These are phyloP conservation scores for Archaeoteleia sp. DNA, from an alignment of 2,888 invertebrate genomes.

Conservation along the genomic window DNA sequence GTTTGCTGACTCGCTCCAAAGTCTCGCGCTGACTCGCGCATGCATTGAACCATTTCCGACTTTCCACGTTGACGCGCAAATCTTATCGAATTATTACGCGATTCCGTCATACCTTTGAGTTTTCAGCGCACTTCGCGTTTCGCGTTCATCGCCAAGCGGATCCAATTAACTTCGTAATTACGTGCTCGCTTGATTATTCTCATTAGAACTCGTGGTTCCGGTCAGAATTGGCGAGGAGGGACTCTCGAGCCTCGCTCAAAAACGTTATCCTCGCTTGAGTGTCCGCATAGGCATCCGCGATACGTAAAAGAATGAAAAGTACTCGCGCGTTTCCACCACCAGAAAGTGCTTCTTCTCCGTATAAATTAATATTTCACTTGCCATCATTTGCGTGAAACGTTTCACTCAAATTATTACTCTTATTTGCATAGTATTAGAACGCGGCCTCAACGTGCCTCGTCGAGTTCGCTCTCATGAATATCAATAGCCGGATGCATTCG, in stretches of 20 bases:
- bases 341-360: slow-evolving; percentile 10
- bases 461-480: slow-evolving; percentile 42
- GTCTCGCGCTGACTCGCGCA: too few species aligned
- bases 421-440: slow-evolving; percentile 28
- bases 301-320: not conserved
- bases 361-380: slow-evolving; percentile 3
- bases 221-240: slow-evolving; percentile 21
- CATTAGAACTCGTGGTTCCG: slow-evolving; percentile 58
- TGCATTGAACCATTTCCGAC: slow-evolving; percentile 10
- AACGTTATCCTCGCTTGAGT: not conserved
- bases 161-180: slow-evolving; percentile 67
- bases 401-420: not conserved
- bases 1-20: too few species aligned
- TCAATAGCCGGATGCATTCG: slow-evolving; percentile 24
- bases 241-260: not conserved
- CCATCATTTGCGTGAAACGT: slow-evolving; percentile 13
- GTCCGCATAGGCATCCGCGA: not conserved
- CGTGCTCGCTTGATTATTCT: slow-evolving; percentile 62
- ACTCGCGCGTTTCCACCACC: slow-evolving; percentile 11
- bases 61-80: slow-evolving; percentile 38
- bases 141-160: slow-evolving; percentile 45
- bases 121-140: slow-evolving; percentile 37
- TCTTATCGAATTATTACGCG: slow-evolving; percentile 61
- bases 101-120: slow-evolving; percentile 49
- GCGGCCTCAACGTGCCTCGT: not conserved